Evolutionary conservation across 2,888 invertebrate genomes (phyloP), one percentile per base, ranked within the genome.

Genomic region (Amiota communis): DNA sequence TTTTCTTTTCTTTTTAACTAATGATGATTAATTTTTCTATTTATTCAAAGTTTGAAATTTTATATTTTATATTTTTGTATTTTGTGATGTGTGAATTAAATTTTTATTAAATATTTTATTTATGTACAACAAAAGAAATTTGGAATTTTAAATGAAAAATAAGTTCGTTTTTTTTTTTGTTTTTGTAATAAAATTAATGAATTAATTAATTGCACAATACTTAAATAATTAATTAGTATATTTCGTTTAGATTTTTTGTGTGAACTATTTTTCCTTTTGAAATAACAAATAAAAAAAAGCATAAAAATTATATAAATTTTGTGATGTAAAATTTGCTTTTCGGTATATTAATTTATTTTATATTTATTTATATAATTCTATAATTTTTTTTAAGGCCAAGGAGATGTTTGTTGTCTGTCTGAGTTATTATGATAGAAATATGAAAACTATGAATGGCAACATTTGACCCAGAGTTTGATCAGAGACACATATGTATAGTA

Each of bases 131-230:
- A n/a, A 70, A 74, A 23, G 15, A 71, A 57, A 72, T 77, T 71
- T 76, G 2, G 80, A 76, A 76, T 72, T 76, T 73, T 73, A 77
- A 70, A 76, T 12, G 46, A 36, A 49, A 65, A 20, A 48, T 23
- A 77, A 81, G 71, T 61, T 70, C 9, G 13, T 20, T 48, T 59
- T 15, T 56, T 3, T 23, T 2, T 23, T n/a, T n/a, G 36, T 36
- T 20, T 57, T 63, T 36, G 13, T 63, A 13, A 73, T 70, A 23
- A 23, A 23, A 75, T 75, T 71, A 13, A 47, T 65, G 17, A 61
- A 61, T 12, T 12, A 17, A n/a, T 63, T 12, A 63, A 63, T 63
- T 63, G 63, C 63, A 63, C 63, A 63, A 63, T 63, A 63, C 63
- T 63, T 63, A 63, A 63, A 46, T 23, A 63, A 63, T 36, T 53